Base-by-base conservation (phyloP, 2,113 vertebrate genomes). In the Sisor rabdophorus region DNA sequence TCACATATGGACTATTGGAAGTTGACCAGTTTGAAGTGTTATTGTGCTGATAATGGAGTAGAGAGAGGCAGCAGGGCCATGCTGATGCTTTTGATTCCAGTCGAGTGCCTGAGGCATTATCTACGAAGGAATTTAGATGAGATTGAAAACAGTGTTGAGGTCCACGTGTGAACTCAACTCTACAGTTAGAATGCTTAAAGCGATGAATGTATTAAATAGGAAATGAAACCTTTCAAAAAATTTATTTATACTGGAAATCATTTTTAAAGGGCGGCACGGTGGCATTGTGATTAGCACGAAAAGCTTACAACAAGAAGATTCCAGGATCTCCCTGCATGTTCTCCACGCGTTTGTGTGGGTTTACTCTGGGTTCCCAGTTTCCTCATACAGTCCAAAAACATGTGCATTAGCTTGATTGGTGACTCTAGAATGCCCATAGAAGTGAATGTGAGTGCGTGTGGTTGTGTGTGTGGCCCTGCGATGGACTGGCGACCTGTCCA, bases 101-200 rank as follows among this genome's bases (percentile, higher is more conserved):
- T 50, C 6, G 81, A 30, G 71, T 75, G 83, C 85, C 82, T 69
- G 0, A 8, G 83, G 68, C 55, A 11, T 55, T 80, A 81, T 87
- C 84, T 88, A 76, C 83, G 84, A 84, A 84, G 83, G 85, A 89
- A 86, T 89, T 90, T 86, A 87, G 73, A 64, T 81, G 83, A 63
- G 63, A 26, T 36, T 69, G 61, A 52, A 50, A 55, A 64, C 53
- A 54, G 32, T 69, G 70, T 22, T 77, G 69, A 54, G 44, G 48
- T n/a, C 12, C 26, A 52, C 13, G 73, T 52, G 17, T 73, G 28
- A 20, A 48, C 63, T 65, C 28, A 52, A 54, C 54, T 17, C 36
- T 13, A 47, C 63, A 22, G n/a, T 17, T 47, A 48, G n/a, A 47
- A 67, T 67, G 36, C 36, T 67, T 48, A 40, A 7, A 13, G 40